A percentile compares a stretch with the other conserved stretches of the same genome.
phyloP scores from a whole-genome alignment of 2,113 vertebrate genomes.

The Chiloscyllium plagiosum region DNA sequence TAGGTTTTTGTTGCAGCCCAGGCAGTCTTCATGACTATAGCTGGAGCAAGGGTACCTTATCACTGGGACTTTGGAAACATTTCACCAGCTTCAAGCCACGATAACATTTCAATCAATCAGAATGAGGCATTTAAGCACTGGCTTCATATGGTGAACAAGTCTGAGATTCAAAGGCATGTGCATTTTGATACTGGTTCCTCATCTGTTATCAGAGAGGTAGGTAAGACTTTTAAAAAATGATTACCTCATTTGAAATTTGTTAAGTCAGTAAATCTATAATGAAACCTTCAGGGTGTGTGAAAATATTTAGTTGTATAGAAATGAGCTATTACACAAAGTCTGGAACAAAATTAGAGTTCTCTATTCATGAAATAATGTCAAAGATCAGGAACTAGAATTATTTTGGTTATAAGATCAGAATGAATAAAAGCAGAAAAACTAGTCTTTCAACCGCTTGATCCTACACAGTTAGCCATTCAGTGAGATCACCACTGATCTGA shows the following conservation, averaged over 20 bases:
- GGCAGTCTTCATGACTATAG: constrained; percentile 59
- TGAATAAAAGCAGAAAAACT: neutral
- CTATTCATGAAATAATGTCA: neutral
- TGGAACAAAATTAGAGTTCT: neutral
- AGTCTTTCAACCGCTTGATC: neutral
- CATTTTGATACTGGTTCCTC: constrained; percentile 62
- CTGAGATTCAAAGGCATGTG: constrained; percentile 52
- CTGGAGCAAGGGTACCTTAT: constrained; percentile 61
- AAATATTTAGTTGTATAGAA: neutral
- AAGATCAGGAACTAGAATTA: neutral
- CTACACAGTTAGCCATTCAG: neutral
- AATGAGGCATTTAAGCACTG: constrained; percentile 55
- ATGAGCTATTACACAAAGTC: neutral
- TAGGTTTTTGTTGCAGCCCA: constrained; percentile 67
- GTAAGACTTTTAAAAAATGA: neutral
- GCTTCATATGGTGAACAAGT: constrained; percentile 58
- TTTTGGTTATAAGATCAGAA: neutral
- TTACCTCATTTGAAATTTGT: neutral
- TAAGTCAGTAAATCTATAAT: neutral
- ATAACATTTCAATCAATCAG: constrained; percentile 45
- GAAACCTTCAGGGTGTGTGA: neutral
- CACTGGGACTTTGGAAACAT: constrained; percentile 59
- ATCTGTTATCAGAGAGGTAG: constrained; percentile 69
- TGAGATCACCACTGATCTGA: neutral
- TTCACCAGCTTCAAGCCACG: constrained; percentile 51